Base-by-base conservation (phyloP, 2,113 vertebrate species). In the Lepisosteus osseus region DNA sequence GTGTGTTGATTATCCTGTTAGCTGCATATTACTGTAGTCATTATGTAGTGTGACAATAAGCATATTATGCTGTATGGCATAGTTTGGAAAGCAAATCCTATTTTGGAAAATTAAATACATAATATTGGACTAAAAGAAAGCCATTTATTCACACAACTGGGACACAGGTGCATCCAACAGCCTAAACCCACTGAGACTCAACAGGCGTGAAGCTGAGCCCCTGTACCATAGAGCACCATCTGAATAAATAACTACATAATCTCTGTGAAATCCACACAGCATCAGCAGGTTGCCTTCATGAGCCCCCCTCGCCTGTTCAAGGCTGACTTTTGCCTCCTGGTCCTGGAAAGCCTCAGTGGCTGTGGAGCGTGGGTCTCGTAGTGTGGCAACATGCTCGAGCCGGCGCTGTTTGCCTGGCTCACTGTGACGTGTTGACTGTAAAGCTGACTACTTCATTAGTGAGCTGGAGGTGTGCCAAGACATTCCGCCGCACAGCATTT, bases 391-490 rank as follows among this genome's bases (percentile, higher is more conserved):
- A 17, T 17, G 13, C 57, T 61, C 13, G 47, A 51, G 47, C 4
- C 47, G 8, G 47, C 14, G n/a, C 57, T 59, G 57, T 59, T 59
- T 11, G 9, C 62, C 62, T 40, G 13, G 13, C 43, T 15, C 29
- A 29, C 7, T 12, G 75, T 76, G 77, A 85, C 74, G 51, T 74
- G 70, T 9, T 67, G 72, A 79, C 54, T n/a, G 1, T 40, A 71
- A 71, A 68, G 61, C 65, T 85, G 77, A 86, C 69, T 86, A 40
- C 74, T 89, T 88, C 81, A 84, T 78, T 84, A 86, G 76, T 54
- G 69, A 65, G 29, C 73, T 89, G 85, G 78, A 85, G 9, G 29
- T 5, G 7, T 55, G 77, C 83, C 82, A 86, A 71, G 62, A 3
- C 71, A 82, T 82, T 86, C 72, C 77, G 75, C 51, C 77, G 61